Base-by-base conservation (phyloP, 2,797 vertebrate genomes). In the Squalus acanthias region DNA sequence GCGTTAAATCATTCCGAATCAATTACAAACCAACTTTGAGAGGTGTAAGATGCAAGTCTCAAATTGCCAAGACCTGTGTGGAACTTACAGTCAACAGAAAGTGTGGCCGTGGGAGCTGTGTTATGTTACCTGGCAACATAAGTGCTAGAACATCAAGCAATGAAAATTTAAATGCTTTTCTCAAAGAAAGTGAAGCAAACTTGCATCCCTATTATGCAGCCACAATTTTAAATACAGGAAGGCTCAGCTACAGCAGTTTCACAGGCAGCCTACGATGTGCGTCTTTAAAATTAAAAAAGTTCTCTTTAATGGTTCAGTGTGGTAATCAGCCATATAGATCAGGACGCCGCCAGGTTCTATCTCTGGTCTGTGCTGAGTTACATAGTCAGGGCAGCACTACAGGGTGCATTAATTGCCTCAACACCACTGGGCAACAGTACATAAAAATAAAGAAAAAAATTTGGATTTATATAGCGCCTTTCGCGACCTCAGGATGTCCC, bases 231-330 rank as follows among this genome's bases (percentile, higher is more conserved):
- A 93, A 24, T 69, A 46, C 91, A 69, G 20, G 63, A 93, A 91
- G n/a, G 22, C 22, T 3, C 17, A 24, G 39, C 65, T 20, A 69
- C 22, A 39, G 65, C n/a, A 69, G 29, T 65, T 93, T 93, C 91
- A 39, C 91, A 93, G 22, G 17, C 7, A 24, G 4, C 17, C 33
- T 2, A 92, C 33, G 12, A 24, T 12, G 12, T 29, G 13, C 39
- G 63, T 93, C n/a, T 46, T 22, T 93, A 93, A 91, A 91, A 29
- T 33, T 63, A 91, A 91, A 91, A 91, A 91, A 91, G 29, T 29
- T 63, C 12, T 67, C n/a, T 65, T 92, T 17, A 67, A 93, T 46
- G 91, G 20, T 93, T 93, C 65, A 93, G 65, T 26, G 29, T 92
- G 20, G 22, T 69, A 69, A 69, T 93, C 89, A 65, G 63, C 63